Base-by-base conservation (phyloP, 2,888 invertebrate species). In the Corythucha ciliata region DNA sequence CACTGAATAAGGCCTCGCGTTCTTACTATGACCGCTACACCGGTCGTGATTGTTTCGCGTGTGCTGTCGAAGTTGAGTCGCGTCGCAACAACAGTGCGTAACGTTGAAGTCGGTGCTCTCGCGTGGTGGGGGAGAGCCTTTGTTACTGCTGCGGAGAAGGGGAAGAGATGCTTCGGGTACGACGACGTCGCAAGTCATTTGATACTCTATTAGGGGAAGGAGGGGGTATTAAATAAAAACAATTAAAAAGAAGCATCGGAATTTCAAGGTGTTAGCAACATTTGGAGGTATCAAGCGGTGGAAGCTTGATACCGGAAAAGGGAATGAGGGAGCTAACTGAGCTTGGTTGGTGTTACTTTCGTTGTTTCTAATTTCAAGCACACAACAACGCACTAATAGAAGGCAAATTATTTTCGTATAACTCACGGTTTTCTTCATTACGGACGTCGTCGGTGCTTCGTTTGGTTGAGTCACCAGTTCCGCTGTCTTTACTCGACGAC, bases 381-480 rank as follows among this genome's bases (percentile, higher is more conserved):
- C n/a, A n/a, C n/a, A n/a, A n/a, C n/a, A n/a, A n/a, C n/a, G n/a
- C n/a, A n/a, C n/a, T n/a, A n/a, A n/a, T n/a, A n/a, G n/a, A n/a
- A n/a, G n/a, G n/a, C n/a, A n/a, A n/a, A n/a, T n/a, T n/a, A n/a
- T n/a, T n/a, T n/a, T n/a, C n/a, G n/a, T n/a, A n/a, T n/a, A n/a
- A n/a, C n/a, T n/a, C n/a, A n/a, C n/a, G n/a, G n/a, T 49, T 40
- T n/a, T 37, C 48, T 39, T 51, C 58, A 36, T 56, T 44, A 7
- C 55, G 53, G 22, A 62, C 49, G 37, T 60, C 58, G 37, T 79
- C 79, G 67, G 79, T 77, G 63, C 76, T 83, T 58, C 82, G 76
- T 70, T 81, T 82, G 22, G 81, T 82, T 46, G 83, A 83, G 66
- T 84, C 83, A 48, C 84, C 84, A 48, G 83, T 84, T 39, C 84